These are phyloP conservation scores for Rhinichthys klamathensis DNA, from an alignment of 2,113 vertebrate genomes.

Conservation along the genomic window DNA sequence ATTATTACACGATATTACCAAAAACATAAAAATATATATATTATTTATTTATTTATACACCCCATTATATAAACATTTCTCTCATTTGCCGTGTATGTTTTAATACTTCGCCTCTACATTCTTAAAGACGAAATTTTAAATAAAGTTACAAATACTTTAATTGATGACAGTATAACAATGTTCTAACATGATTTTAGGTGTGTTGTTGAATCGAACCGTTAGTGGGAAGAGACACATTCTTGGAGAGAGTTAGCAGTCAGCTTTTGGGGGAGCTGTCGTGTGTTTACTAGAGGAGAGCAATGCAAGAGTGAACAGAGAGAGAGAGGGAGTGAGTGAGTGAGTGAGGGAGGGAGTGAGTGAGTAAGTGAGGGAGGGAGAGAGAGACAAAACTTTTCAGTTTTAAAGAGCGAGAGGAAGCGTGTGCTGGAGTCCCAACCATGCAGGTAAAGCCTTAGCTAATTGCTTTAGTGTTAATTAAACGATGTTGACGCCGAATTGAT, in stretches of 20 bases:
- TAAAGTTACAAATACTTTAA: neutral
- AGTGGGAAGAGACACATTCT: constrained; percentile 54
- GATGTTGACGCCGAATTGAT: constrained; percentile 65
- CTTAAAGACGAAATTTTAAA: neutral
- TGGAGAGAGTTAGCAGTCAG: constrained; percentile 76
- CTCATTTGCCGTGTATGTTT: neutral
- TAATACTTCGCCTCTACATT: neutral
- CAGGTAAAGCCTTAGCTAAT: constrained; percentile 81
- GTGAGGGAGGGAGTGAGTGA: constrained; percentile 67
- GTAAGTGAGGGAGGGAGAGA: constrained; percentile 62
- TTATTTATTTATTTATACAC: neutral
- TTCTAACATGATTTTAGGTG: constrained; percentile 21
- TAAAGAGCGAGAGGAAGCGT: constrained; percentile 78
- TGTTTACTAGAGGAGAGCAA: constrained; percentile 78
- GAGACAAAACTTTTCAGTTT: constrained; percentile 80
- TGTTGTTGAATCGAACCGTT: constrained; percentile 21
- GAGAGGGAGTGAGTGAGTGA: neutral
- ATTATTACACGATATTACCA: neutral
- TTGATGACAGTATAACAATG: neutral
- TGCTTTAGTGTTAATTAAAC: constrained; percentile 80
- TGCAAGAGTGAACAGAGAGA: constrained; percentile 32
- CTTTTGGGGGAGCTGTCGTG: constrained; percentile 81
- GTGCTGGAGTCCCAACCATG: constrained; percentile 78
- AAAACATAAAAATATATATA: neutral
- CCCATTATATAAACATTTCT: neutral